Conservation (phyloP, 2,888 invertebrate genomes). For the Lottia gigantea region DNA sequence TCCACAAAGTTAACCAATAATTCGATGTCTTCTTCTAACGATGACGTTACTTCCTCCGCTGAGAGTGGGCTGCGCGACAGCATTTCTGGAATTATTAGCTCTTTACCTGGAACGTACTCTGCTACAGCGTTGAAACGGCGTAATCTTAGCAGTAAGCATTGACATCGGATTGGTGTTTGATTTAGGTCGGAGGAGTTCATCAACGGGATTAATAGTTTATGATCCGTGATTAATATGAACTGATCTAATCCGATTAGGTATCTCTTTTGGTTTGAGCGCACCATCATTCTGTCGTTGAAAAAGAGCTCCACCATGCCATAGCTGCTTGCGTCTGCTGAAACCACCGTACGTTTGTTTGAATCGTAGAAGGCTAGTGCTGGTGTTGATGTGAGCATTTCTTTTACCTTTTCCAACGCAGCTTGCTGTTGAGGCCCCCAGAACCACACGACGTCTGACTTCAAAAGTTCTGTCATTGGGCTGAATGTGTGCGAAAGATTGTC, state of each 20-base stretch:
- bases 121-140: conserved; percentile 27
- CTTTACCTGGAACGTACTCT: conserved; percentile 30
- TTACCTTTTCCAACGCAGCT: conserved; percentile 23
- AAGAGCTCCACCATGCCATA: neutral
- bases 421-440: conserved; percentile 18
- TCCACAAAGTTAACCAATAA: conserved; percentile 3
- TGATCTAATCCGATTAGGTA: conserved; percentile 31
- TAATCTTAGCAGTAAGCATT: conserved; percentile 36
- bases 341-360: conserved; percentile 12
- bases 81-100: conserved; percentile 33
- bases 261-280: conserved; percentile 30
- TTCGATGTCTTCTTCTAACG: conserved; percentile 16
- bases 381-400: conserved; percentile 22
- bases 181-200: conserved; percentile 35
- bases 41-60: neutral
- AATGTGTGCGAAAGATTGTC: conserved; percentile 27
- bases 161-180: conserved; percentile 32
- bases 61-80: conserved; percentile 27
- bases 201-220: conserved; percentile 37
- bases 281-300: conserved; percentile 3
- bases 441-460: conserved; percentile 21
- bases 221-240: conserved; percentile 37
- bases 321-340: neutral
- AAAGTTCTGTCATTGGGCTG: conserved; percentile 20
- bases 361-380: conserved; percentile 34